Evolutionary conservation across 2,888 invertebrate species (phyloP).

Genomic region (Parascotia fuliginaria): DNA sequence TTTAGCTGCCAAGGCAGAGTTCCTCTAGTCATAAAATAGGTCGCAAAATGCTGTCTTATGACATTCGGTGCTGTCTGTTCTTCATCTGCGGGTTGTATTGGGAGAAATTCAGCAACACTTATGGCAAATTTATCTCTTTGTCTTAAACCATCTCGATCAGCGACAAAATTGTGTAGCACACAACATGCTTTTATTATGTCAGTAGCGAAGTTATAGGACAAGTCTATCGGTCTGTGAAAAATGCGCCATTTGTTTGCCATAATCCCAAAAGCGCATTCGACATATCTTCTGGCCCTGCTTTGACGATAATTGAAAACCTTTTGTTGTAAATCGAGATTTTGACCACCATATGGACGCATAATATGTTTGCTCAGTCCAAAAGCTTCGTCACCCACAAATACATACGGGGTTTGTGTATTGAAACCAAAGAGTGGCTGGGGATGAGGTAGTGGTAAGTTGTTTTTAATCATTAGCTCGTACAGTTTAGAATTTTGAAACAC

Average conservation of each 20-base stretch:
- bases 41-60: constrained; percentile 25
- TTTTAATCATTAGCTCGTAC: constrained; percentile 12
- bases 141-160: constrained; percentile 20
- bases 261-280: too few relatives aligned
- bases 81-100: constrained; percentile 23
- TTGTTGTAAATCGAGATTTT: constrained; percentile 19
- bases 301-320: constrained; percentile 16
- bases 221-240: constrained; percentile 24
- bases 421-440: constrained; percentile 15
- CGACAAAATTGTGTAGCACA: constrained; percentile 24
- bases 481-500: constrained; percentile 22
- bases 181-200: constrained; percentile 24
- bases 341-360: constrained; percentile 21
- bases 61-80: constrained; percentile 20
- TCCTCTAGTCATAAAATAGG: constrained; percentile 24
- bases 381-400: too few relatives aligned
- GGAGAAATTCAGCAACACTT: constrained; percentile 34
- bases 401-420: constrained; percentile 14
- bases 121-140: constrained; percentile 31
- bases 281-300: too few relatives aligned
- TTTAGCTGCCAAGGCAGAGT: constrained; percentile 24
- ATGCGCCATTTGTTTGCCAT: constrained; percentile 28
- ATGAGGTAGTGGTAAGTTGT: constrained; percentile 12
- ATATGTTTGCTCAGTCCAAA: constrained; percentile 17
- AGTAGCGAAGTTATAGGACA: constrained; percentile 21